Percentiles rank a stretch among this genome's conserved stretches.
Evolutionary conservation across 2,113 vertebrate species (phyloP).

Genomic region (Dipodomys ordii): DNA sequence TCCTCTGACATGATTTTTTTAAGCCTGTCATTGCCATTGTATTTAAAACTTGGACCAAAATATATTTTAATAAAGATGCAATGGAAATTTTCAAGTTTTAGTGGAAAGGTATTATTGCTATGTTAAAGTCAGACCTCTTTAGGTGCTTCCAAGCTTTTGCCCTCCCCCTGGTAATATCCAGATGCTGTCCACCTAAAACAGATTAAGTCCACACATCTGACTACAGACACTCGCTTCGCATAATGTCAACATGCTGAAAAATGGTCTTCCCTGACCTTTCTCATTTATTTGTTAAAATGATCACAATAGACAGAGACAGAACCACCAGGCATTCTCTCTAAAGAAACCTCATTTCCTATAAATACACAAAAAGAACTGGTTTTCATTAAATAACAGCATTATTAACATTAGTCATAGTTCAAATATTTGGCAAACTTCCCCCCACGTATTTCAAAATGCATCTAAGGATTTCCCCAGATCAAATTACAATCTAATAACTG

Average conservation of each 20-base stretch:
- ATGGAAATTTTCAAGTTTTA: conserved; percentile 3
- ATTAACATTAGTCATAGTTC: conserved; percentile 42
- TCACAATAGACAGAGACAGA: neutral
- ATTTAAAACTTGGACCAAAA: conserved; percentile 8
- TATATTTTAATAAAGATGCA: neutral
- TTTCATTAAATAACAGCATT: neutral
- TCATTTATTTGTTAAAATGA: conserved; percentile 52
- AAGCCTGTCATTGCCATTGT: neutral
- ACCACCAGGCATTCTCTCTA: neutral
- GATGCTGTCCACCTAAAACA: neutral
- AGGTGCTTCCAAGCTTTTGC: neutral
- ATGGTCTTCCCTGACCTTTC: neutral
- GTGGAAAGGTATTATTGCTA: neutral
- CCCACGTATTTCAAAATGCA: conserved; percentile 12
- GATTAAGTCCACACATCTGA: neutral
- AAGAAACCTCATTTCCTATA: conserved; percentile 35
- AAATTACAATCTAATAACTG: conserved; percentile 34
- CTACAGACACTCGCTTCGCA: neutral
- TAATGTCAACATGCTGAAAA: conserved; percentile 3
- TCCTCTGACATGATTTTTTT: neutral
- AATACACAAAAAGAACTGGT: conserved; percentile 30
- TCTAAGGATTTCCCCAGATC: conserved; percentile 20
- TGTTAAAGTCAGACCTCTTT: neutral
- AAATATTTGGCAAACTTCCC: conserved; percentile 5
- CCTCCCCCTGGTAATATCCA: neutral